Evolutionary conservation across 2,797 vertebrate species (phyloP).

Genomic region (Craterocephalus amniculus): DNA sequence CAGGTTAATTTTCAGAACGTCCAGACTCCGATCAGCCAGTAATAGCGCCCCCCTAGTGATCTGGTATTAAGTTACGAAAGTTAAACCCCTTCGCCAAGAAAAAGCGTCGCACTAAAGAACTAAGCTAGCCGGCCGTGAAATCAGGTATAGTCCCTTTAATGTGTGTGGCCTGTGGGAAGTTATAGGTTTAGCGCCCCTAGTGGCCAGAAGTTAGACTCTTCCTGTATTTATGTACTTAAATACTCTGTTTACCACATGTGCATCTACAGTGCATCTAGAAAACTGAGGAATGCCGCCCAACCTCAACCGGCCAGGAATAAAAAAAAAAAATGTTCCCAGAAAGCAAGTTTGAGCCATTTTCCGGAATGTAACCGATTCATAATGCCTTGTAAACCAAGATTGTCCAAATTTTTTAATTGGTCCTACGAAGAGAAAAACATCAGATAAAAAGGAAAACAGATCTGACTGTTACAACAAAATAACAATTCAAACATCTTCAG

Average conservation of each 20-base stretch:
- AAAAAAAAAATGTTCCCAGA: background rate
- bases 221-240: background rate
- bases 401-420: conserved; percentile 4
- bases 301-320: background rate
- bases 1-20: too few relatives aligned
- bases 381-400: conserved; percentile 2
- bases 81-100: too few relatives aligned
- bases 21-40: too few relatives aligned
- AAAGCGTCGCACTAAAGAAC: too few relatives aligned
- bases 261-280: conserved; percentile 5
- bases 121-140: too few relatives aligned
- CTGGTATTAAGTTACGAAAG: too few relatives aligned
- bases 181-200: too few relatives aligned
- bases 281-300: background rate
- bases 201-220: conserved; percentile 1
- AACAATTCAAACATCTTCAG: background rate
- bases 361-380: background rate
- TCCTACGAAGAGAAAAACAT: background rate
- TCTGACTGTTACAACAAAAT: background rate
- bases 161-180: too few relatives aligned
- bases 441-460: background rate
- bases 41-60: too few relatives aligned
- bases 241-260: background rate
- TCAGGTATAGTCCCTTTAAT: too few relatives aligned
- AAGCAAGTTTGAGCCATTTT: background rate